Evolutionary conservation across 2,113 vertebrate species (phyloP).

Genomic region (Merops nubicus): DNA sequence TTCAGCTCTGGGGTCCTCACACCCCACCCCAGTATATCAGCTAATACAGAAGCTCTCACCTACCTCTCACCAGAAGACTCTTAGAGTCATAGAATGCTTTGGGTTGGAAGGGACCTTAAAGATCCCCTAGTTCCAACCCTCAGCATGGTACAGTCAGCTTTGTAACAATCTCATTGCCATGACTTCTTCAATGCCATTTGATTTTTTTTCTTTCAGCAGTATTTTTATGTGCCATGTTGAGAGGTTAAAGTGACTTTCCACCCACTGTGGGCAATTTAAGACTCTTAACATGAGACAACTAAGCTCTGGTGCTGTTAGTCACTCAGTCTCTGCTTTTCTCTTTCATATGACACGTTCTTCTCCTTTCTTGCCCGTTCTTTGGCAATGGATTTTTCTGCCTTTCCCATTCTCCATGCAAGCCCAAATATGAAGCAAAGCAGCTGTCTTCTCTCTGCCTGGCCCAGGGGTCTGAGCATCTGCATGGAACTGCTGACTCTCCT

Average conservation of each 20-base stretch:
- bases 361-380: neutral
- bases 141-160: neutral
- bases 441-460: constrained; percentile 38
- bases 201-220: neutral
- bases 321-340: neutral
- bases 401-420: neutral
- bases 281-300: neutral
- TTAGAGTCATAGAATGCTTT: neutral
- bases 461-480: constrained; percentile 49
- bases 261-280: constrained; percentile 32
- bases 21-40: neutral
- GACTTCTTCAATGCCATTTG: neutral
- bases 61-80: neutral
- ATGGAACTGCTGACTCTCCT: constrained; percentile 43
- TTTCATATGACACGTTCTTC: neutral
- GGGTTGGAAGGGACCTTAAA: neutral
- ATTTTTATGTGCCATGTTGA: constrained; percentile 6
- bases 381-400: neutral
- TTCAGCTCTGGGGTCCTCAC: neutral
- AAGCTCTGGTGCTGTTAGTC: neutral
- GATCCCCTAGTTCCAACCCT: neutral
- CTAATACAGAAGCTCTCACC: neutral
- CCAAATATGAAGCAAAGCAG: neutral
- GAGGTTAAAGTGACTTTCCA: constrained; percentile 12
- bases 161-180: neutral